Evolutionary conservation across 35 echinoderm and acorn worm species (phyloP), one percentile per base, ranked within the genome.

Genomic region (Hemicentrotus pulcherrimus): DNA sequence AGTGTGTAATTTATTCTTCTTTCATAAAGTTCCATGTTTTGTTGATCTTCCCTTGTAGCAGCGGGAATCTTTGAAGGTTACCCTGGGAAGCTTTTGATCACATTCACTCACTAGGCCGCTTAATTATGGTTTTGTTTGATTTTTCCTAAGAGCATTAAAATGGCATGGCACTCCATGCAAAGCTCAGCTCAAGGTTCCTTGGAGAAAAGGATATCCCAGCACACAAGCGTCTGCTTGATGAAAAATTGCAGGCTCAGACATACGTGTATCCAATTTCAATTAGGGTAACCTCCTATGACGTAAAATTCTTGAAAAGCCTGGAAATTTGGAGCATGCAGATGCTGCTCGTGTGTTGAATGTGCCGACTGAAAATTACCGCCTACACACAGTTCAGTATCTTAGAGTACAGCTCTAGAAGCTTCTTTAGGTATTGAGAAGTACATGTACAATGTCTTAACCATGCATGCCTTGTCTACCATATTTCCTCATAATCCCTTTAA

Each of bases 221-320:
- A 5, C 22, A 78, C 24, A 78, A 78, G 65, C 65, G 65, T 78
- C 65, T 78, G 65, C 65, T n/a, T 78, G 65, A 78, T 78, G 65
- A 78, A 78, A 78, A 78, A 78, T 78, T 78, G 65, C 65, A 78
- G 65, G 65, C 65, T 78, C 65, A 78, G 65, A 78, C 65, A 78
- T 78, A 78, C 65, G 65, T 78, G 65, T 78, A 78, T 78, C 65
- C 65, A n/a, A 78, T 78, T 78, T 78, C 65, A 78, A 78, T 78
- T 78, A 78, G 65, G 65, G 65, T 78, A 28, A 28, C 65, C 65
- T 78, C 65, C 65, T 22, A 78, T 78, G 65, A 78, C 65, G 65
- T 78, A 78, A 78, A 78, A 78, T 78, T 78, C 65, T n/a, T 78
- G 65, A 78, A 78, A 78, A 78, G 65, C 65, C 65, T 78, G 65